These are phyloP conservation scores for Standfussiana lucernea DNA, from an alignment of 2,888 invertebrate species.

Conservation along the genomic window DNA sequence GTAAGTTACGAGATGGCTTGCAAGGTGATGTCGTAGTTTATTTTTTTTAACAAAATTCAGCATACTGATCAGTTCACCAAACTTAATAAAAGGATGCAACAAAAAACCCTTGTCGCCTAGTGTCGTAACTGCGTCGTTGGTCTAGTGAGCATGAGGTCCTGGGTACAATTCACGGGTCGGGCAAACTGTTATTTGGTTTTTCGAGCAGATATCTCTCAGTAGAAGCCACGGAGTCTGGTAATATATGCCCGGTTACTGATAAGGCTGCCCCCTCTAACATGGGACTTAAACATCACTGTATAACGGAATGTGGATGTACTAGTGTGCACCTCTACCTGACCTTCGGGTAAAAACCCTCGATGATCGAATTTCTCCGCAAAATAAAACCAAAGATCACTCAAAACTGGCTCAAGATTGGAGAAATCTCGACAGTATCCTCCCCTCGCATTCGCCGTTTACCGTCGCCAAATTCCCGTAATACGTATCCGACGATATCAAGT, in stretches of 20 bases:
- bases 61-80: background rate
- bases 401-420: conserved; percentile 15
- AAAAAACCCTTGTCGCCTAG: background rate
- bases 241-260: background rate
- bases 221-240: background rate
- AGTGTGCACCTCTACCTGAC: background rate
- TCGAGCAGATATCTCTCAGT: background rate
- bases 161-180: background rate
- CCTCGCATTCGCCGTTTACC: conserved; percentile 35
- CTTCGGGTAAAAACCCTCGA: background rate
- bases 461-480: conserved; percentile 65
- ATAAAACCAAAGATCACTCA: conserved; percentile 25
- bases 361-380: conserved; percentile 16
- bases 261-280: background rate
- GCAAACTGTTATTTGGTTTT: background rate
- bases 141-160: background rate
- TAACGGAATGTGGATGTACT: background rate
- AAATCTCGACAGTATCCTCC: conserved; percentile 42
- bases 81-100: conserved; percentile 8
- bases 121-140: background rate
- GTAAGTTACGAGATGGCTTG: background rate
- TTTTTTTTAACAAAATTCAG: background rate
- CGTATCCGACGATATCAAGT: conserved; percentile 75
- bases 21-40: background rate
- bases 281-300: background rate